Evolutionary conservation across 2,797 vertebrate genomes (phyloP), one percentile per base, ranked within the genome.

Genomic region (Lepilemur ruficaudatus): DNA sequence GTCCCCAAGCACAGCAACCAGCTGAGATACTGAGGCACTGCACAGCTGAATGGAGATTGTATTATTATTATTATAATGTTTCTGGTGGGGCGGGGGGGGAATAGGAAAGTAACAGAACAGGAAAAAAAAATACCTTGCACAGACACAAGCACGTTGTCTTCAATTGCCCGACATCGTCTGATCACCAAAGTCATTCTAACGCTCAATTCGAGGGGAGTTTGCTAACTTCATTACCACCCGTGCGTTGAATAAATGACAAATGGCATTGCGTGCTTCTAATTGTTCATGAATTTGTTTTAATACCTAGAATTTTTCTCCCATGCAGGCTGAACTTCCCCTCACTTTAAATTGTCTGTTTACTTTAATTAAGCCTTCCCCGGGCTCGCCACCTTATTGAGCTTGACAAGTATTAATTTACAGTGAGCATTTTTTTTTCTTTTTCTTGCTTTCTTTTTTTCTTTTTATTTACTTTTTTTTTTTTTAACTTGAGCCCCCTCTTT

Each of bases 11-110:
- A 81, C 17, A 73, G 38, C 89, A 96, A 82, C 94, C 96, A 96
- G 46, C 97, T 97, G 98, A 98, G 96, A 90, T 89, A 63, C 79
- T 50, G 85, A 96, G 96, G 86, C 84, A 81, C 83, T 38, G n/a
- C 14, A 0, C 88, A 38, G 93, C 94, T 38, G 23, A 76, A 82
- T 70, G 63, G 41, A 72, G 22, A 93, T 84, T 48, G 12, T 88
- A 7, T 95, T 61, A 15, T n/a, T 73, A 10, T 70, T 69, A 73
- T 38, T n/a, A 75, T 59, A 38, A n/a, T 59, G 46, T 81, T 89
- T 96, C 90, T 50, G 23, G 55, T 73, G 75, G 78, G 35, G 15
- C 3, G 59, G 41, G 20, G 2, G 3, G 25, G 25, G n/a, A 83
- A 55, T 10, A n/a, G 78, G 67, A 93, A 76, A 61, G 79, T 22